Evolutionary conservation across 2,888 invertebrate species (phyloP), one percentile per base, ranked within the genome.

Genomic region (Tachina lurida): DNA sequence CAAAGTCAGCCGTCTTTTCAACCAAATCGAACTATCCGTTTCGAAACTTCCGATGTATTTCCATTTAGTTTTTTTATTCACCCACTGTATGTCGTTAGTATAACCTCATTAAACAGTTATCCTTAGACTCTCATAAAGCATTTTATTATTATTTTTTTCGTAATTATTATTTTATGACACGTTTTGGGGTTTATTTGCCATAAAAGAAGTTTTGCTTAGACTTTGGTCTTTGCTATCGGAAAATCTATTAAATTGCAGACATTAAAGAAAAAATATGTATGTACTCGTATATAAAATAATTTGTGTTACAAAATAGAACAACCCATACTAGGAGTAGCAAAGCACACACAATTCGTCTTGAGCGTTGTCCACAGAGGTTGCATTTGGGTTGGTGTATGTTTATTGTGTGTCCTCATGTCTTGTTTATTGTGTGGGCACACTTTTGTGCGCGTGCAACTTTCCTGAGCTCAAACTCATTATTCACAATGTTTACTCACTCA

Each of bases 401-500:
- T 71, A 31, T 31, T 31, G 31, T 31, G n/a, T 58, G 63, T 58
- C 43, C 10, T 49, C 2, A 5, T 75, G 19, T 80, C 43, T 58
- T 75, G 41, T 49, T 80, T 78, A 43, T 68, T 67, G 39, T 39
- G 47, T 39, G 65, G 65, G 70, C 85, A 85, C 76, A 68, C 80
- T 81, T 76, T 76, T 41, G 75, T 63, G 58, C 78, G 75, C 67
- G 86, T 86, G 82, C 73, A 79, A 31, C 70, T 56, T 19, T 15
- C 15, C 17, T 41, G 22, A 56, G 70, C 67, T 74, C 4, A 15
- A 45, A 60, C 82, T 82, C 82, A 79, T 86, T 86, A 86, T 82
- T 60, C 71, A 62, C 43, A 75, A 79, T 63, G 12, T 71, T 56
- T 75, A 31, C 65, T 31, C 22, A 49, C 41, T 45, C 41, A 39